Percentiles rank a stretch among this genome's conserved stretches.
These are phyloP conservation scores for Nautilus pompilius DNA, from an alignment of 1,140 invertebrate species.

Conservation along the genomic window DNA sequence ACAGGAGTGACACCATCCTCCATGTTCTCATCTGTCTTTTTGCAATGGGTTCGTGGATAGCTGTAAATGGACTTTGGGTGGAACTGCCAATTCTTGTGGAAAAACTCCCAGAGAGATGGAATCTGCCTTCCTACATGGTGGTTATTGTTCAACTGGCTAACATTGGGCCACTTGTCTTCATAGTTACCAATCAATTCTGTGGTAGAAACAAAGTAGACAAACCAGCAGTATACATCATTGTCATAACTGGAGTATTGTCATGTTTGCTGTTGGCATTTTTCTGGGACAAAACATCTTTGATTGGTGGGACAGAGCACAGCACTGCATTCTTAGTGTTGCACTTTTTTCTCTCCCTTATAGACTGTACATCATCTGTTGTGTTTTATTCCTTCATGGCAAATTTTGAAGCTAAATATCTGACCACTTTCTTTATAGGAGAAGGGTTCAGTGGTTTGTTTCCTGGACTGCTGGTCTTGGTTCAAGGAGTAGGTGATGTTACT, in stretches of 20 bases:
- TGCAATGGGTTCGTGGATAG: constrained; percentile 80
- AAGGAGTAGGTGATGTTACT: constrained; percentile 69
- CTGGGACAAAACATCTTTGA: constrained; percentile 64
- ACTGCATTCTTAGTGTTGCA: constrained; percentile 71
- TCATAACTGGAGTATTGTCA: constrained; percentile 65
- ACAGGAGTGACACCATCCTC: no score
- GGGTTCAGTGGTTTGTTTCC: constrained; percentile 86
- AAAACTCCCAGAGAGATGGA: constrained; percentile 80
- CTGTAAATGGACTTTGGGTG: constrained; percentile 84
- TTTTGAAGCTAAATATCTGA: constrained; percentile 69
- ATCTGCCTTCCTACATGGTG: constrained; percentile 78
- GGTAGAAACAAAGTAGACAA: constrained; percentile 52
- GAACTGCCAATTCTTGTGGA: constrained; percentile 78
- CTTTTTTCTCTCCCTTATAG: constrained; percentile 77
- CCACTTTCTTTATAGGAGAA: constrained; percentile 67
- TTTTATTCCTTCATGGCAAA: constrained; percentile 87
- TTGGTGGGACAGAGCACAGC: constrained; percentile 64
- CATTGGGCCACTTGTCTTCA: constrained; percentile 73
- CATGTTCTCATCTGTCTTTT: constrained; percentile 68
- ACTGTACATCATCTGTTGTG: constrained; percentile 84
- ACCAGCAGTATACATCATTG: constrained; percentile 66
- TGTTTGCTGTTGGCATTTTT: constrained; percentile 70
- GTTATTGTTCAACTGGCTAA: constrained; percentile 80
- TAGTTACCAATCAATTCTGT: constrained; percentile 56
- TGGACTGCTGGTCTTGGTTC: constrained; percentile 73